Evolutionary conservation across 2,797 vertebrate species (phyloP), one percentile per base, ranked within the genome.

Genomic region (Enteromius anoplus): DNA sequence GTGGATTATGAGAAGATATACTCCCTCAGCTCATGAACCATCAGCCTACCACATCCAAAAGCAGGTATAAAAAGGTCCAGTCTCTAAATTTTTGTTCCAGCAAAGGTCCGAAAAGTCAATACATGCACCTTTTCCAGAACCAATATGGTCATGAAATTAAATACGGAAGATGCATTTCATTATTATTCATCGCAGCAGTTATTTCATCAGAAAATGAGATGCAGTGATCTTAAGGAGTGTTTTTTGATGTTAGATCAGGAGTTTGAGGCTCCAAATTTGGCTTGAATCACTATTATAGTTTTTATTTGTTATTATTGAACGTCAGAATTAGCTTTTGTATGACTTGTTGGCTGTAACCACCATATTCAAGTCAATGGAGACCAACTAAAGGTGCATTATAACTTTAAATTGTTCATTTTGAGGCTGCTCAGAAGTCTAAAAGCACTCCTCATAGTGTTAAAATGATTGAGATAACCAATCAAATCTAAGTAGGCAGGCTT

Each of bases 1-100:
- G 23, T 29, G 53, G 51, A 19, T 83, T 68, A 32, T 19, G 37
- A n/a, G 34, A 40, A 81, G 68, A 53, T 81, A 49, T 51, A 29
- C 73, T 78, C 73, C 73, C 26, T 34, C 40, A 37, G 55, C 71
- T 64, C 17, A 75, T 45, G 26, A 75, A 34, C 53, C 34, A 5
- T 72, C 45, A 76, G 49, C 73, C 53, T 34, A 72, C 32, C 23
- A 17, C 51, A 45, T 68, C 23, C 64, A 40, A 17, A 40, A 81
- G 58, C 71, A 55, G 15, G 60, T 51, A 15, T 42, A 66, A 26
- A 73, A 29, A 65, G 42, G 55, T 73, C 58, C 70, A 4, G 40
- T 49, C 29, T 82, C 21, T 51, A 62, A 49, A 65, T 65, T 17
- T 64, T 21, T 2, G 62, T 51, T 64, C 68, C 4, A 12, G 40